Conservation (phyloP, 2,113 vertebrate species). For the Brachionichthys hirsutus region DNA sequence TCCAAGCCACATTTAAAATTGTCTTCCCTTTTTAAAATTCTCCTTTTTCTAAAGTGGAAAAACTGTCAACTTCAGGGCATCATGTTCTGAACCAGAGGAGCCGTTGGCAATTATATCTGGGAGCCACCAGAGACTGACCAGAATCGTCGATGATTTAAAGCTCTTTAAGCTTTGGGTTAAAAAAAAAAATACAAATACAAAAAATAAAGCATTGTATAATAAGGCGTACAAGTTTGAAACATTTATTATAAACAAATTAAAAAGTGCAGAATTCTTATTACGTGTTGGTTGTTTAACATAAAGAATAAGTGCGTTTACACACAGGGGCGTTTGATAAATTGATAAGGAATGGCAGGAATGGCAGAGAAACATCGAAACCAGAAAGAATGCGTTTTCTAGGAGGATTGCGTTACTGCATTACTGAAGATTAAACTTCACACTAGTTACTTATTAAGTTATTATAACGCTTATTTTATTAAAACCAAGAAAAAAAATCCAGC, state of each 20-base stretch:
- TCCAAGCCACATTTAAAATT: not conserved
- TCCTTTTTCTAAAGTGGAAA: not conserved
- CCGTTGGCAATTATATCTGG: no score
- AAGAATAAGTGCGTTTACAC: not conserved
- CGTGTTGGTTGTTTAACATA: conserved; percentile 7
- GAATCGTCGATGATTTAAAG: conserved; percentile 12
- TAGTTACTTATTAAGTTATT: no score
- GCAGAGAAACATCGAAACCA: no score
- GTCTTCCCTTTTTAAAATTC: not conserved
- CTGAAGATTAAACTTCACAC: no score
- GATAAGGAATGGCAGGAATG: no score
- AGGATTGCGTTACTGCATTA: no score
- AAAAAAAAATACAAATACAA: no score
- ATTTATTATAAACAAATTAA: not conserved
- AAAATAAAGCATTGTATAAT: not conserved
- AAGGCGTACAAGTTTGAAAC: no score
- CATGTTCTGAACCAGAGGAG: not conserved
- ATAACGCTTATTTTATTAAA: no score
- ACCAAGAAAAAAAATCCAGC: no score
- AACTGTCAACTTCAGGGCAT: not conserved
- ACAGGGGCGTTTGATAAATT: not conserved
- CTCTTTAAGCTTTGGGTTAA: conserved; percentile 5
- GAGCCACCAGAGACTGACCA: not conserved
- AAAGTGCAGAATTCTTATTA: not conserved
- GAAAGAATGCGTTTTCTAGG: no score